phyloP scores from a whole-genome alignment of 1,140 invertebrate species.

The Mamestra configurata region DNA sequence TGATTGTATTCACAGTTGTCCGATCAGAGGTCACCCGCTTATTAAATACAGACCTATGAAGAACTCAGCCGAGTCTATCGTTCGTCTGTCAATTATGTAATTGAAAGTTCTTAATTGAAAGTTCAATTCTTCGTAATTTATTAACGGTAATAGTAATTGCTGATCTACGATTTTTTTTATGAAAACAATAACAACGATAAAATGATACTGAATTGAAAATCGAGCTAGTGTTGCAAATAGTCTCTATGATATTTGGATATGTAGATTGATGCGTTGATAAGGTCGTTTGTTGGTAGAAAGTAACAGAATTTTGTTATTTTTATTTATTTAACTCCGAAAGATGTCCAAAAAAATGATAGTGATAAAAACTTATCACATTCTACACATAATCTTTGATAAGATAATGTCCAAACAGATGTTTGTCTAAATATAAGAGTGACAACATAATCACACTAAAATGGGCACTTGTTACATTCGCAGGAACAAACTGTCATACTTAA shows the following conservation, averaged over 20 bases:
- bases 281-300: neutral
- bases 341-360: slow-evolving; percentile 7
- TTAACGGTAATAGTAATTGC: too few relatives aligned
- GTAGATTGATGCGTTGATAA: too few relatives aligned
- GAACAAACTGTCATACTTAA: neutral
- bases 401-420: slow-evolving; percentile 7
- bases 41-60: too few relatives aligned
- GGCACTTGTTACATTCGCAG: neutral
- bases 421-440: slow-evolving; percentile 18
- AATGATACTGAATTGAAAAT: too few relatives aligned
- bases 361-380: slow-evolving; percentile 6
- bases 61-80: too few relatives aligned
- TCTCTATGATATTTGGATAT: too few relatives aligned
- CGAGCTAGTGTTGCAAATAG: too few relatives aligned
- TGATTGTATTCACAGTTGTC: neutral
- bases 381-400: slow-evolving; percentile 15
- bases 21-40: neutral
- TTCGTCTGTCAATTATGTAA: too few relatives aligned
- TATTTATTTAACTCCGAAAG: slow-evolving; percentile 10
- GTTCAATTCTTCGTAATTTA: too few relatives aligned
- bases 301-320: neutral
- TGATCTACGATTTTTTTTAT: too few relatives aligned
- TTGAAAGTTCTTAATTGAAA: too few relatives aligned
- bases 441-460: slow-evolving; percentile 12
- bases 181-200: too few relatives aligned